These are phyloP conservation scores for Microctonus hyperodae DNA, from an alignment of 2,888 invertebrate species.

Conservation along the genomic window DNA sequence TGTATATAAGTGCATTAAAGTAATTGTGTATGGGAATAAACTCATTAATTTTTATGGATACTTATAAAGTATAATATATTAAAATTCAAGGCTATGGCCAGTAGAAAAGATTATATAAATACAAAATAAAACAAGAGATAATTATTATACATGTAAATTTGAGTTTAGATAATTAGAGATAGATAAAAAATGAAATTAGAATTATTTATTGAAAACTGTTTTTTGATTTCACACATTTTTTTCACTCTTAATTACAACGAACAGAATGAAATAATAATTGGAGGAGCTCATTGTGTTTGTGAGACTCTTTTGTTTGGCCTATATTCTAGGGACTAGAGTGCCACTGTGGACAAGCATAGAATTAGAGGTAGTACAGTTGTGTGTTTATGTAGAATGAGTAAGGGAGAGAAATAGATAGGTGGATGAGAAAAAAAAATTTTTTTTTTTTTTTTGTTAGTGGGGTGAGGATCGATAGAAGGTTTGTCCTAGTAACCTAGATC, in stretches of 20 bases:
- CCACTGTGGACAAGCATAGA: neutral
- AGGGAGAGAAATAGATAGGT: neutral
- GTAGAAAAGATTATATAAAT: neutral
- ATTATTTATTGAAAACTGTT: too few relatives aligned
- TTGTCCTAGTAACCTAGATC: constrained; percentile 33
- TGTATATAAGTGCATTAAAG: neutral
- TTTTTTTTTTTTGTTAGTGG: constrained; percentile 25
- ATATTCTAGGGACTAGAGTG: neutral
- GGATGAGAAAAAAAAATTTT: constrained; percentile 9
- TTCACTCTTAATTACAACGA: neutral
- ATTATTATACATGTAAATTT: neutral
- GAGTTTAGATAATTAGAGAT: too few relatives aligned
- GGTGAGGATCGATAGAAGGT: constrained; percentile 30
- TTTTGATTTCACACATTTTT: neutral
- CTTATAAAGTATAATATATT: neutral
- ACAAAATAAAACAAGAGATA: neutral
- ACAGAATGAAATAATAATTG: neutral
- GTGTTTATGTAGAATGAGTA: neutral
- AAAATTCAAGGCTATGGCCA: constrained; percentile 18
- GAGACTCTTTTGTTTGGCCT: neutral
- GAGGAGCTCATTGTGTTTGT: neutral
- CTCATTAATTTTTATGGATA: constrained; percentile 6
- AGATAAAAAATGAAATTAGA: too few relatives aligned
- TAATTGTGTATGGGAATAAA: constrained; percentile 4
- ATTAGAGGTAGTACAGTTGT: neutral